Evolutionary conservation across 1,140 invertebrate genomes (phyloP).

Genomic region (Cephus cinctus): DNA sequence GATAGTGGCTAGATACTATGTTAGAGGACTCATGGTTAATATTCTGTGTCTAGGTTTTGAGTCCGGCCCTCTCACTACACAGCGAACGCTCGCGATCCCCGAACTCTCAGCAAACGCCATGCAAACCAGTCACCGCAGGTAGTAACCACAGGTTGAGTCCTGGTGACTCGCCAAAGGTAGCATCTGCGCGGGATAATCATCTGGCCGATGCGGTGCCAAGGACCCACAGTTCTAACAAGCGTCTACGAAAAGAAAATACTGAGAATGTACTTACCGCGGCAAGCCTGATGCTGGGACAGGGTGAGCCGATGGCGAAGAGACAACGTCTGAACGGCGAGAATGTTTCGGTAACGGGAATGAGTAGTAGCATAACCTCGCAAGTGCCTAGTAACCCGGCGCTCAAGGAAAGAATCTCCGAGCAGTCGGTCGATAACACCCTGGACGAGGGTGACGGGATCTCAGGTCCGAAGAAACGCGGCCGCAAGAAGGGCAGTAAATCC

Average conservation of each 20-base stretch:
- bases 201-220: slow-evolving; percentile 56
- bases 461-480: slow-evolving; percentile 64
- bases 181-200: slow-evolving; percentile 42
- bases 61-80: slow-evolving; percentile 44
- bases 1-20: too few species aligned
- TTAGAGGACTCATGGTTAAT: slow-evolving; percentile 2
- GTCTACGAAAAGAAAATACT: slow-evolving; percentile 59
- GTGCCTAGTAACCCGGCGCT: slow-evolving; percentile 51
- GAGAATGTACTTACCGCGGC: neutral
- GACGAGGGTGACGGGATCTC: slow-evolving; percentile 12
- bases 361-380: slow-evolving; percentile 46
- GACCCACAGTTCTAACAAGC: slow-evolving; percentile 64
- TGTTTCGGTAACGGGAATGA: slow-evolving; percentile 20
- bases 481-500: slow-evolving; percentile 70
- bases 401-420: slow-evolving; percentile 2
- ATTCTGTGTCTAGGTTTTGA: slow-evolving; percentile 36
- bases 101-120: slow-evolving; percentile 41
- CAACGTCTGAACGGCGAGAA: slow-evolving; percentile 51
- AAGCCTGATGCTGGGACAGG: slow-evolving; percentile 14
- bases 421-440: slow-evolving; percentile 8
- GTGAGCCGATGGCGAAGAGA: slow-evolving; percentile 37
- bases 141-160: slow-evolving; percentile 44
- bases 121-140: slow-evolving; percentile 28
- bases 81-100: slow-evolving; percentile 51
- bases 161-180: slow-evolving; percentile 27